Base-by-base conservation (phyloP, 2,888 invertebrate species). In the Drosophila setosimentum region DNA sequence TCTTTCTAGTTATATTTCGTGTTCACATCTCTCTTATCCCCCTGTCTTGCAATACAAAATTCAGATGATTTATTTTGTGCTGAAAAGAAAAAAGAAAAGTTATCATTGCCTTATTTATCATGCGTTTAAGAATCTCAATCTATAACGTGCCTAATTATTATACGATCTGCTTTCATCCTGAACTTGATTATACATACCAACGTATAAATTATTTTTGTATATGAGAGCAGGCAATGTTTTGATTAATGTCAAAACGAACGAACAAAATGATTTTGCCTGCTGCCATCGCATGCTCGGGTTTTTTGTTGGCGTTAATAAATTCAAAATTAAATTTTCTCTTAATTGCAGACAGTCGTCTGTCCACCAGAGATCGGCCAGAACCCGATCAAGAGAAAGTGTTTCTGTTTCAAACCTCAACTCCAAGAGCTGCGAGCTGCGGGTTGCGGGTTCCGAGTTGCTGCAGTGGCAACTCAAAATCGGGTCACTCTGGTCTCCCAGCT, bases 281-380 rank as follows among this genome's bases (percentile, higher is more conserved):
- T 60, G 60, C 30, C 58, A 42, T 50, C 58, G 67, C 57, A 58
- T 42, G 53, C 27, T 73, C 45, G 42, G 33, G 50, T 55, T 24
- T 42, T 40, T 49, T 68, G 45, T 55, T 60, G 10, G 62, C 48
- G 50, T 90, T 90, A 86, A 90, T 88, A 89, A 90, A 90, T 88
- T 85, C 83, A 90, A 88, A 88, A 85, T 90, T 90, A 86, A 88
- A 83, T 90, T 85, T 85, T 85, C 85, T 85, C 85, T 85, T 88
- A 90, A 85, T 85, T 85, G 89, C 90, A 75, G 78, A 64, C 80
- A 45, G 86, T 58, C 63, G 77, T 73, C 66, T 29, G 57, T 33
- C 42, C 60, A 40, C 29, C 61, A 51, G 42, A 35, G 40, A 45
- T 54, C 50, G 77, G 50, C 40, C 86, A 85, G 84, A 84, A 84